A percentile compares a stretch with the other conserved stretches of the same genome.
Evolutionary conservation across 1,140 invertebrate genomes (phyloP).

Genomic region (Armadillidium nasatum): DNA sequence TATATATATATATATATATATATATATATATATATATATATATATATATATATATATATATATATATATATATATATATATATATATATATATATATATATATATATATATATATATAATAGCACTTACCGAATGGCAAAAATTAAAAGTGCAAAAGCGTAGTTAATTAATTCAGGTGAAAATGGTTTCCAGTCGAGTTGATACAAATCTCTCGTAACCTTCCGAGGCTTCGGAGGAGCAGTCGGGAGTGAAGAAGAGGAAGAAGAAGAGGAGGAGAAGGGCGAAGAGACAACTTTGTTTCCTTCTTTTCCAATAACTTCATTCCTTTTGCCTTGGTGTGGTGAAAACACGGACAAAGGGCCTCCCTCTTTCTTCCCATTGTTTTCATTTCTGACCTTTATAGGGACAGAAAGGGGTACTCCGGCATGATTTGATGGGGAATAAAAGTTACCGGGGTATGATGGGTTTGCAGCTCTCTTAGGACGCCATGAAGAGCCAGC

Average conservation of each 20-base stretch:
- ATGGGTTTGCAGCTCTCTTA: background rate
- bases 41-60: conserved; percentile 3
- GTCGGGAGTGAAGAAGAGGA: no score
- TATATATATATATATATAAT: no score
- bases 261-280: no score
- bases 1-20: conserved; percentile 1
- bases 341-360: background rate
- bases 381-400: background rate
- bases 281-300: no score
- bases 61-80: background rate
- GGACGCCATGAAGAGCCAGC: background rate
- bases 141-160: conserved; percentile 66
- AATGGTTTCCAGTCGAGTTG: conserved; percentile 53
- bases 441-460: background rate
- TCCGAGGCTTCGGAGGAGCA: no score
- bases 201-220: background rate
- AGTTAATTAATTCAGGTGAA: conserved; percentile 72
- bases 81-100: no score
- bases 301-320: no score
- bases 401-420: background rate
- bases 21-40: conserved; percentile 8
- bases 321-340: conserved; percentile 19
- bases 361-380: background rate
- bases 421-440: background rate
- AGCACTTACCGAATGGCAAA: conserved; percentile 58